Evolutionary conservation across 2,797 vertebrate genomes (phyloP), one percentile per base, ranked within the genome.

Genomic region (Mus caroli): DNA sequence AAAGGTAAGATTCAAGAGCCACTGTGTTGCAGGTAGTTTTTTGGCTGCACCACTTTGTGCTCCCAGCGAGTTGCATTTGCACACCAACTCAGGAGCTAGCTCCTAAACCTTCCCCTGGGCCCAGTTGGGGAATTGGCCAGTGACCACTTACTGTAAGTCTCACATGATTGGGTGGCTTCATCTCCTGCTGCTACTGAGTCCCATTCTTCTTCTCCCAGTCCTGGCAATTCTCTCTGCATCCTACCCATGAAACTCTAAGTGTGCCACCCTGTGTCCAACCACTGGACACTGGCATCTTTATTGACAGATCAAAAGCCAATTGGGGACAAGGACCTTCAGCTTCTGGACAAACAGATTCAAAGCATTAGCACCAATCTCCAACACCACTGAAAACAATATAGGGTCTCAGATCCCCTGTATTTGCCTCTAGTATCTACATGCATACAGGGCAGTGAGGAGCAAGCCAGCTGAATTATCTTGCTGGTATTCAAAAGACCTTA

Each of bases 61-160:
- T 69, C 14, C 34, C 7, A 7, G 15, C 1, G 6, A 69, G 67
- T 37, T 34, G 17, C n/a, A 20, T 3, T 0, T 1, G 8, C 19
- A 9, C 69, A 37, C 69, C n/a, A 17, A 13, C 69, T 34, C 17
- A 37, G 17, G 17, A n/a, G 34, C 67, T n/a, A n/a, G n/a, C 69
- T 37, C 69, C n/a, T 37, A 71, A 71, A 71, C 17, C 69, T 71
- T 71, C 17, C 14, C 17, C 69, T 37, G 69, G 69, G n/a, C 69
- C 69, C n/a, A 37, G 14, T 71, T 9, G 34, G n/a, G 67, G 67
- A n/a, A 37, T 7, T 71, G 7, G 17, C 67, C 34, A 67, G 13
- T 67, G 64, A 15, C 31, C 31, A 37, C 8, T 71, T 71, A 71
- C 69, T n/a, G n/a, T 5, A 37, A 71, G n/a, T 37, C n/a, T 71